Conservation (phyloP, 1,140 invertebrate species). For the Drosophila ercepeae region DNA sequence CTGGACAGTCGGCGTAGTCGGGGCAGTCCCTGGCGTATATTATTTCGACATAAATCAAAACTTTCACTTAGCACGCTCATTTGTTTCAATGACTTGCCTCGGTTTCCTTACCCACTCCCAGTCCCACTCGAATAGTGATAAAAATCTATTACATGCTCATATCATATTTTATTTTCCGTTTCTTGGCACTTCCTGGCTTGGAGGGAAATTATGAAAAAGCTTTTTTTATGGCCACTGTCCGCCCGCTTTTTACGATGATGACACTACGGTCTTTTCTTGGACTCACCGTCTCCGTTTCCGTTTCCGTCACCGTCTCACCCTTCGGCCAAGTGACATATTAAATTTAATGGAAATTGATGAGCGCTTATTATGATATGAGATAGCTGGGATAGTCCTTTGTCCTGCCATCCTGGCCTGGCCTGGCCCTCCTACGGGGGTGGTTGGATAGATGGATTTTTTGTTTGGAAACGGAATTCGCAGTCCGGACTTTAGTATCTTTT, state of each 20-base stretch:
- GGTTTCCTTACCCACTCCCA: slow-evolving; percentile 16
- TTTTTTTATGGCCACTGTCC: slow-evolving; percentile 66
- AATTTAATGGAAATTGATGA: slow-evolving; percentile 83
- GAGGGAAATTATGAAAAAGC: slow-evolving; percentile 78
- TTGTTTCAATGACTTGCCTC: slow-evolving; percentile 68
- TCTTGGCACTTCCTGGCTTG: slow-evolving; percentile 31
- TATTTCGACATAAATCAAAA: slow-evolving; percentile 80
- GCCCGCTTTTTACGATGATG: slow-evolving; percentile 73
- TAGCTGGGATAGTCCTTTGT: slow-evolving; percentile 47
- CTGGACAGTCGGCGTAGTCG: slow-evolving; percentile 2
- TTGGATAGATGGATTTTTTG: slow-evolving; percentile 35
- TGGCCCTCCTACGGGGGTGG: slow-evolving; percentile 20
- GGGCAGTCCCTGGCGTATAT: slow-evolving; percentile 71
- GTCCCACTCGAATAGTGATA: slow-evolving; percentile 63
- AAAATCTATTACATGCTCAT: slow-evolving; percentile 82
- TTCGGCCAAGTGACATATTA: slow-evolving; percentile 73
- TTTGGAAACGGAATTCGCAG: slow-evolving; percentile 12
- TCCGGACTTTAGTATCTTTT: slow-evolving; percentile 55
- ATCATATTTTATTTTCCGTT: slow-evolving; percentile 79
- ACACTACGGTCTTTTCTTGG: slow-evolving; percentile 19
- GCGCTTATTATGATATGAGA: slow-evolving; percentile 82
- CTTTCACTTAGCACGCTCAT: slow-evolving; percentile 82
- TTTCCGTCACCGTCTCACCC: not conserved
- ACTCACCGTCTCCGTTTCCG: no score
- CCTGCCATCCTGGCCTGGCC: slow-evolving; percentile 13